A percentile compares a stretch with the other conserved stretches of the same genome.
phyloP scores from a whole-genome alignment of 2,113 vertebrate species.

The Naja naja region DNA sequence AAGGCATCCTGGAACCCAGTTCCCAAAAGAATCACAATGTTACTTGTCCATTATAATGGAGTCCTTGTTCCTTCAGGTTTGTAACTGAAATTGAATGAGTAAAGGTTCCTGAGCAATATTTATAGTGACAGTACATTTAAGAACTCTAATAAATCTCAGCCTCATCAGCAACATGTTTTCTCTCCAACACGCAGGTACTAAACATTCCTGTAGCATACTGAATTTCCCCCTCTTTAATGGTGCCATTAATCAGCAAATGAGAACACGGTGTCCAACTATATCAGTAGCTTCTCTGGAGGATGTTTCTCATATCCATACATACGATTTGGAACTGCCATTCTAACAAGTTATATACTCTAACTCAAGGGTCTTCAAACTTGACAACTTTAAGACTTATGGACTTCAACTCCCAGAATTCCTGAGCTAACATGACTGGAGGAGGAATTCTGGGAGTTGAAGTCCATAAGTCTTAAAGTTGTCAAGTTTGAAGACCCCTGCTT shows the following conservation, averaged over 20 bases:
- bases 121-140: neutral
- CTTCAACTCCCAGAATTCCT: no score
- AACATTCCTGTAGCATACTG: slow-evolving; percentile 29
- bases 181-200: slow-evolving; percentile 23
- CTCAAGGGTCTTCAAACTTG: no score
- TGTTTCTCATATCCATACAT: neutral
- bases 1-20: no score
- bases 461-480: no score
- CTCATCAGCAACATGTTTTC: neutral
- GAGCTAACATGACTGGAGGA: no score
- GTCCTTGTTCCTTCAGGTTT: neutral
- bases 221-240: slow-evolving; percentile 16
- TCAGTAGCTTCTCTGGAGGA: slow-evolving; percentile 20
- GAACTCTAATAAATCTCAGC: neutral
- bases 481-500: no score
- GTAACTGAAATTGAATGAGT: neutral
- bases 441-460: no score
- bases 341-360: neutral
- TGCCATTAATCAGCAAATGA: slow-evolving; percentile 52
- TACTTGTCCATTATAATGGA: neutral
- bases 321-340: neutral
- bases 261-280: slow-evolving; percentile 13
- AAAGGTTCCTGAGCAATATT: neutral
- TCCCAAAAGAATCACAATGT: neutral
- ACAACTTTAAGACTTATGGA: no score